Base-by-base conservation (phyloP, 37 sponge, comb jelly and placozoan species). In the Ephydatia muelleri region DNA sequence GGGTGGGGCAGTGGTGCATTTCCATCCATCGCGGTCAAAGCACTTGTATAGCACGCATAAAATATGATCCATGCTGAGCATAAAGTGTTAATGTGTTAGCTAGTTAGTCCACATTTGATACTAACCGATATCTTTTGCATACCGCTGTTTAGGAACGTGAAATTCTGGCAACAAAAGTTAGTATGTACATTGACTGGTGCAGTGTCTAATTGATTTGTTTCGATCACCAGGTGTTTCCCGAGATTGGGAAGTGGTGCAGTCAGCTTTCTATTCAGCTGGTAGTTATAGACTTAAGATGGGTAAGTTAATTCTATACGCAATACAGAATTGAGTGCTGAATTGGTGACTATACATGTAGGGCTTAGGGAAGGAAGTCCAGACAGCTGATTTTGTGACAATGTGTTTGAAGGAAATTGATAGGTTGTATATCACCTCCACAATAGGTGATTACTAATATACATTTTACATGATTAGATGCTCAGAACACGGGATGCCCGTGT, bases 181-280 rank as follows among this genome's bases (percentile, higher is more conserved):
- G 72, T 33, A 14, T 16, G 16, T 16, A 65, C 67, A 23, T 65
- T 21, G 16, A 65, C 21, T 23, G 21, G 16, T 23, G 21, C 67
- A 65, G 67, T 23, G 16, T 16, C 16, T 65, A 21, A 65, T 23
- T 65, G 21, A 65, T 65, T 16, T 21, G 16, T 65, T 65, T 65
- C 21, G n/a, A n/a, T n/a, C n/a, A n/a, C 30, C 3, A 71, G 72
- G 67, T 83, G 25, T 83, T 83, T 43, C 83, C 83, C 5, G 83
- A 83, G 66, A 36, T 83, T n/a, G 23, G 31, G 4, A 29, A 73
- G 26, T 83, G 74, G 75, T 83, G 83, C 57, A 5, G n/a, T 0
- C 19, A 38, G 28, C 34, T 32, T 40, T 36, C 66, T 9, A 9
- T 83, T 5, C 74, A 83, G 37, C 43, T 83, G 32, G 35, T 83